phyloP scores from a whole-genome alignment of 2,797 vertebrate genomes.

The Gouania willdenowi region DNA sequence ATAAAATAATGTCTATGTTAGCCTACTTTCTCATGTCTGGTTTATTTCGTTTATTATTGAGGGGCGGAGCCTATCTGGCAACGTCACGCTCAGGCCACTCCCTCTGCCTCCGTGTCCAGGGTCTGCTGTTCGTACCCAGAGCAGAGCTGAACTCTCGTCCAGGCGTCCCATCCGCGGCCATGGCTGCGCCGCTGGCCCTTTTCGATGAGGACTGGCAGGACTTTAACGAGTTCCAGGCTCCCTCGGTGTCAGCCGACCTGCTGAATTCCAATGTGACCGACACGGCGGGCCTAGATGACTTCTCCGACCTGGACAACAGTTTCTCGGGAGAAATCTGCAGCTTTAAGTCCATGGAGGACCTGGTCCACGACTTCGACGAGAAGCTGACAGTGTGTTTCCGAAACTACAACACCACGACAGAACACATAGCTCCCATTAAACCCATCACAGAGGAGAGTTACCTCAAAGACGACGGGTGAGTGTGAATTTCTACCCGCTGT shows the following conservation, averaged over 20 bases:
- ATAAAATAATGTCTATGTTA: no score
- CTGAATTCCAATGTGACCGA: slow-evolving; percentile 71
- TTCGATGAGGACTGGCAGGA: slow-evolving; percentile 96
- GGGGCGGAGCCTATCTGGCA: accelerated
- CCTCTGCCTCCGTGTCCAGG: not conserved
- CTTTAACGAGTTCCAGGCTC: slow-evolving; percentile 90
- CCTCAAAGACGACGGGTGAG: slow-evolving; percentile 92
- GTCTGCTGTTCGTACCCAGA: not conserved
- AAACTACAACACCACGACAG: slow-evolving; percentile 79
- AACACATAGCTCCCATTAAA: slow-evolving; percentile 79
- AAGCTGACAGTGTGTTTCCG: slow-evolving; percentile 91
- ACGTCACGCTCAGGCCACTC: slow-evolving; percentile 15
- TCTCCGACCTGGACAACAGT: slow-evolving; percentile 72
- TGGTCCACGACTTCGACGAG: slow-evolving; percentile 83
- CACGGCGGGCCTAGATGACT: slow-evolving; percentile 70
- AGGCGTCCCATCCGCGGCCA: slow-evolving; percentile 55
- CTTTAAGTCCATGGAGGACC: slow-evolving; percentile 79
- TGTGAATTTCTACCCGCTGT: slow-evolving; percentile 26
- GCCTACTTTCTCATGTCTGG: no score
- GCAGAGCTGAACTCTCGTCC: slow-evolving; percentile 2
- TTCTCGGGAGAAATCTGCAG: slow-evolving; percentile 74
- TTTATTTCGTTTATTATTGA: slow-evolving; percentile 27
- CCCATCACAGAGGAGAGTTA: slow-evolving; percentile 87
- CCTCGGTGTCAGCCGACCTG: slow-evolving; percentile 48
- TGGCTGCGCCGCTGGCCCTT: slow-evolving; percentile 86